These are phyloP conservation scores for Drosophila subobscura DNA, from an alignment of 1,140 invertebrate genomes.

Conservation along the genomic window DNA sequence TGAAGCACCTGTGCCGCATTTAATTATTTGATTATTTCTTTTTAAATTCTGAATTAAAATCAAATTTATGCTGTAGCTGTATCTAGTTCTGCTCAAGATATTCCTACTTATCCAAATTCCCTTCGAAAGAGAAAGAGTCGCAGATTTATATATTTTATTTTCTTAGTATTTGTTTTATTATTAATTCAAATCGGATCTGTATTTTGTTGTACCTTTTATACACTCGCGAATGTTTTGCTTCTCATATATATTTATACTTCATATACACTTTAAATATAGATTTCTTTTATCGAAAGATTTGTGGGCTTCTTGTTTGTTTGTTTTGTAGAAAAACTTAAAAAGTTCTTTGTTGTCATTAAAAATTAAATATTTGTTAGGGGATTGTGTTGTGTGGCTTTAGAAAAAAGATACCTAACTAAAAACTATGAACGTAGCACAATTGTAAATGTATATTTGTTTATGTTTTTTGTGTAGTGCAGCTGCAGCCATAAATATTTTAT, in stretches of 20 bases:
- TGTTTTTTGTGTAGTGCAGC: conserved; percentile 65
- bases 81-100: too few species aligned
- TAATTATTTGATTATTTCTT: not conserved
- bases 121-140: too few species aligned
- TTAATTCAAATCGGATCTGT: conserved; percentile 53
- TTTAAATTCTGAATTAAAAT: not conserved
- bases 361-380: conserved; percentile 50
- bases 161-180: conserved; percentile 34
- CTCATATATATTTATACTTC: conserved; percentile 49
- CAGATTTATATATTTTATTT: conserved; percentile 1
- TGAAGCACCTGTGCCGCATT: too few species aligned
- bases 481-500: conserved; percentile 70
- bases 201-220: conserved; percentile 60
- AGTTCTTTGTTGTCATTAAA: conserved; percentile 56
- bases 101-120: too few species aligned
- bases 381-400: conserved; percentile 43
- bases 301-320: conserved; percentile 47
- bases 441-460: conserved; percentile 42
- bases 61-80: too few species aligned
- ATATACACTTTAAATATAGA: conserved; percentile 45
- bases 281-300: conserved; percentile 55
- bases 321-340: conserved; percentile 74
- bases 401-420: conserved; percentile 69
- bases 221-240: conserved; percentile 61
- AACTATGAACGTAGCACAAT: conserved; percentile 80